Evolutionary conservation across 2,797 vertebrate genomes (phyloP), one percentile per base, ranked within the genome.

Genomic region (Brachymystax lenok): DNA sequence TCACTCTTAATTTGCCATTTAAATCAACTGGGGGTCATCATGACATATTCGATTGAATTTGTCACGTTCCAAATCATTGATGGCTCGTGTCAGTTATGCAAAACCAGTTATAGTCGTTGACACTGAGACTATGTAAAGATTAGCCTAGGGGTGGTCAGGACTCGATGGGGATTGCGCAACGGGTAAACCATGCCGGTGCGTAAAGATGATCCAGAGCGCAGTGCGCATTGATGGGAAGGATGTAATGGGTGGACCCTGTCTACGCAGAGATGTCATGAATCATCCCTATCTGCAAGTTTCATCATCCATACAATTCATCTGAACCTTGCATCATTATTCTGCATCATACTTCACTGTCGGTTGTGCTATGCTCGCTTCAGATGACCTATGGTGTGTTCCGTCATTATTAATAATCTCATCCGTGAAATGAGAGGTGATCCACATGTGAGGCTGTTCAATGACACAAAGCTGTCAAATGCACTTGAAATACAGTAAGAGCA

Each of bases 101-200:
- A 59, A 17, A 2, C 52, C 3, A 1, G 13, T 56, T 54, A 13
- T 46, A 30, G 40, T 72, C 8, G 3, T 28, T 19, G 16, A 33
- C 51, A 28, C 4, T 52, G 1, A 28, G 27, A 56, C 30, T 28
- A 72, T 56, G 12, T 52, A 17, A 51, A 27, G 51, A 51, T 16
- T 17, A 27, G 51, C 24, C 51, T 54, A 33, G 5, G 13, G 68
- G 51, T 33, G 51, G 27, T 5, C 30, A 30, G 7, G 6, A 30
- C 8, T 24, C 21, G 51, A 12, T 72, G 8, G 16, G 52, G 46
- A 69, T 46, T 72, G 51, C 24, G 70, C 51, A 71, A 51, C 70
- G 6, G 50, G 46, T 21, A 51, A 77, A 17, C 35, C n/a, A 69
- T 71, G 69, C 69, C 69, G 64, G 71, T 66, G 71, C 71, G 59